phyloP scores from a whole-genome alignment of 2,888 invertebrate species.

The Formica aserva region DNA sequence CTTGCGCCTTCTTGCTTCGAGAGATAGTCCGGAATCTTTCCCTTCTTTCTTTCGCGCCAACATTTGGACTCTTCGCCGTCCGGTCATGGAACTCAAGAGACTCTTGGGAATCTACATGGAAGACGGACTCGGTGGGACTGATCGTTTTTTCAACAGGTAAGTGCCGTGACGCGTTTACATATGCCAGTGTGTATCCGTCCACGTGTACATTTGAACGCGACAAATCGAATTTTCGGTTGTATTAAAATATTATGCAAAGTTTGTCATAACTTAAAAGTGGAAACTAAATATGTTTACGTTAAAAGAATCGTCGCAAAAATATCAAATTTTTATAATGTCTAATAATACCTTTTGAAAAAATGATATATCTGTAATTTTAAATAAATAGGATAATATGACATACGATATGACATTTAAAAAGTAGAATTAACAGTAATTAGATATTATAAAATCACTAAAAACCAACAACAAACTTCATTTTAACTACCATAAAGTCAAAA shows the following conservation, averaged over 20 bases:
- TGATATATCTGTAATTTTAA: background rate
- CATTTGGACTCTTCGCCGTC: conserved; percentile 57
- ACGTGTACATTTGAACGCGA: conserved; percentile 8
- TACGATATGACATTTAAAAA: background rate
- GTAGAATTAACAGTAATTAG: background rate
- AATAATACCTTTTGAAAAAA: background rate
- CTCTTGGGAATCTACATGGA: conserved; percentile 68
- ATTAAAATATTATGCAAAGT: conserved; percentile 21
- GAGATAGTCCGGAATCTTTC: conserved; percentile 21
- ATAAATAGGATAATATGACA: background rate
- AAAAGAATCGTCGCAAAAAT: background rate
- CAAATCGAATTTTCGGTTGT: background rate
- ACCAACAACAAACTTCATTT: background rate
- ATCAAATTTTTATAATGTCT: background rate
- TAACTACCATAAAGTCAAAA: background rate
- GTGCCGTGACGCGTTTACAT: conserved; percentile 68
- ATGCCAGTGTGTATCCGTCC: conserved; percentile 19
- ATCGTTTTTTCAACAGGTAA: conserved; percentile 69
- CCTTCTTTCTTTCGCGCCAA: conserved; percentile 34
- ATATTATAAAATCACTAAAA: background rate
- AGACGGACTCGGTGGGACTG: conserved; percentile 57
- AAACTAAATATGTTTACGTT: background rate
- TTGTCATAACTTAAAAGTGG: conserved; percentile 1
- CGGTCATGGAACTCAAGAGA: conserved; percentile 61
- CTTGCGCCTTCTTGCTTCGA: conserved; percentile 60